phyloP scores from a whole-genome alignment of 2,113 vertebrate species.

The Pseudonaja textilis region DNA sequence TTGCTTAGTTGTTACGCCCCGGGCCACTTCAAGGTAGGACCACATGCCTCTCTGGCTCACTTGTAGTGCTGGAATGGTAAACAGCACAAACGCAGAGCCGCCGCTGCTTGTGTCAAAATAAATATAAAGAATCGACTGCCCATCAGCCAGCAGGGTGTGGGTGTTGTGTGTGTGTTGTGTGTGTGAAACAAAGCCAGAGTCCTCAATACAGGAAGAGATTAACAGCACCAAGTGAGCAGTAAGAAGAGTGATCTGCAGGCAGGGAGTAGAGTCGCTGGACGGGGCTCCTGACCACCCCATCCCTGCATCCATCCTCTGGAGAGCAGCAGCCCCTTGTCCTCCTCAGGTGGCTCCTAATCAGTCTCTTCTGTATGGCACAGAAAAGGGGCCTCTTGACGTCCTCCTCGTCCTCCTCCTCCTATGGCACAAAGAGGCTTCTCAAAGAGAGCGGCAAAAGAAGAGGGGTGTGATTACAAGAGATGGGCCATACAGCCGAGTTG shows the following conservation, averaged over 20 bases:
- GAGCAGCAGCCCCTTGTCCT: background rate
- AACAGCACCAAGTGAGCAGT: background rate
- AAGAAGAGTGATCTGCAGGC: background rate
- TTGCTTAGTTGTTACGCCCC: background rate
- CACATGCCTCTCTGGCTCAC: fast-evolving
- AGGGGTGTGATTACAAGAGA: background rate
- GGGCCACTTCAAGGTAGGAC: background rate
- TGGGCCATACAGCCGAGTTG: background rate
- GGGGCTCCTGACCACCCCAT: background rate
- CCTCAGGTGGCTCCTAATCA: background rate
- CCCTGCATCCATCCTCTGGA: background rate
- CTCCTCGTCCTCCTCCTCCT: background rate
- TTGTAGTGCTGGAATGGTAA: background rate
- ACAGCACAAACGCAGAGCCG: background rate
- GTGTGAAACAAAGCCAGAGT: background rate
- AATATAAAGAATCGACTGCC: fast-evolving
- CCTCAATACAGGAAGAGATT: fast-evolving
- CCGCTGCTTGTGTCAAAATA: slow-evolving; percentile 23
- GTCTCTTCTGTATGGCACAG: background rate
- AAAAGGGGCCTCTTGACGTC: background rate
- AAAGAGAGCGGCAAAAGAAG: background rate
- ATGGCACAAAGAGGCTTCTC: fast-evolving
- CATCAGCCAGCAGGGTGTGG: fast-evolving
- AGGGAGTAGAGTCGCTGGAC: fast-evolving
- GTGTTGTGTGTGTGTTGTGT: fast-evolving